Conservation (phyloP, 2,797 vertebrate genomes). For the Yasuhikotakia modesta region DNA sequence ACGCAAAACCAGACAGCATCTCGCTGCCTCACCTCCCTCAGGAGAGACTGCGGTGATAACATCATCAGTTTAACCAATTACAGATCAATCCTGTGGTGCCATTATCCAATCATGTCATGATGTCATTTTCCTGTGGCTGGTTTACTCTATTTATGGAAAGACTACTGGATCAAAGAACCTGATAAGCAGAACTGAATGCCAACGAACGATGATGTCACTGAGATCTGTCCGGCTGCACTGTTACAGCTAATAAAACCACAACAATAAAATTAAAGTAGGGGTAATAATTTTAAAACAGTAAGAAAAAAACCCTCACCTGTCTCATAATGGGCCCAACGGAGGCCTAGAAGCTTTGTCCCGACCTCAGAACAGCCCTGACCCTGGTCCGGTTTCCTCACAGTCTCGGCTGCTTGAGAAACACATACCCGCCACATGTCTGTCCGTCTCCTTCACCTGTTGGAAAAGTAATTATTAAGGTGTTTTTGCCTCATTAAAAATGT, state of each 20-base stretch:
- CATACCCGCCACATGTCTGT: constrained; percentile 75
- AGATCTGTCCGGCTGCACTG: too few relatives aligned
- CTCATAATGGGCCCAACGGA: constrained; percentile 85
- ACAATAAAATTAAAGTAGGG: too few relatives aligned
- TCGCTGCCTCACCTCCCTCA: too few relatives aligned
- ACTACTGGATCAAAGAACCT: not conserved
- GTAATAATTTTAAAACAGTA: too few relatives aligned
- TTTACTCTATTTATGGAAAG: not conserved
- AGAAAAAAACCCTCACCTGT: too few relatives aligned
- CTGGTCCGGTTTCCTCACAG: constrained; percentile 76
- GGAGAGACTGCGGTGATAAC: too few relatives aligned
- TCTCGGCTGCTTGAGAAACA: constrained; percentile 81
- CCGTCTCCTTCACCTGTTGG: constrained; percentile 49
- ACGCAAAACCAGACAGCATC: too few relatives aligned
- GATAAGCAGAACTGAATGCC: not conserved
- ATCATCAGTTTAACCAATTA: too few relatives aligned
- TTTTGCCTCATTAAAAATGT: constrained; percentile 58
- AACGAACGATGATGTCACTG: not conserved
- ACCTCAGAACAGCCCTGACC: constrained; percentile 84
- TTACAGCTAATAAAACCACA: too few relatives aligned
- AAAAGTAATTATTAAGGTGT: constrained; percentile 53
- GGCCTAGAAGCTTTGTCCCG: constrained; percentile 86
- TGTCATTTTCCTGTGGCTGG: not conserved
- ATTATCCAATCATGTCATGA: not conserved
- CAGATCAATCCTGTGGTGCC: not conserved